Evolutionary conservation across 2,113 vertebrate species (phyloP).

Genomic region (Pomatorhinus ruficollis): DNA sequence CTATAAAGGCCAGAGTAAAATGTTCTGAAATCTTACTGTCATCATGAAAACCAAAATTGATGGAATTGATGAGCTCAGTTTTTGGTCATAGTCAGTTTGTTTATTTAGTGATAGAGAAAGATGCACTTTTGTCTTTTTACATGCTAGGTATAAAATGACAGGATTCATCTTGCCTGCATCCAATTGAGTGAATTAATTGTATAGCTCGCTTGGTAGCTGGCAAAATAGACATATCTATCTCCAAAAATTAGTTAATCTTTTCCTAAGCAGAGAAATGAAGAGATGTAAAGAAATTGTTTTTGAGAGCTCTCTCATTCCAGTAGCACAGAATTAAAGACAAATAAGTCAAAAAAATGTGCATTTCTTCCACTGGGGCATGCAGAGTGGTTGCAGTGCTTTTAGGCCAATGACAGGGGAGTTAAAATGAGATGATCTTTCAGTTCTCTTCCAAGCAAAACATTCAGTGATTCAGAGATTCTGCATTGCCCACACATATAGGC

Average conservation of each 20-base stretch:
- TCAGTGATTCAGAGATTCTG: neutral
- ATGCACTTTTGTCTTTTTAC: neutral
- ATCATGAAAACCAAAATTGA: neutral
- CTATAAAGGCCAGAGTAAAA: neutral
- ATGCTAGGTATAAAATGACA: neutral
- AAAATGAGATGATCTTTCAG: neutral
- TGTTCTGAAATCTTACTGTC: neutral
- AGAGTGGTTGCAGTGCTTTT: neutral
- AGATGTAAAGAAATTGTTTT: neutral
- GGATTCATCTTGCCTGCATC: neutral
- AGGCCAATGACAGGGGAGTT: neutral
- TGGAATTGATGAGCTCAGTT: neutral
- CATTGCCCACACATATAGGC: neutral
- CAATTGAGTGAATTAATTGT: neutral
- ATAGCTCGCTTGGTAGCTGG: neutral
- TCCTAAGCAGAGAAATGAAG: neutral
- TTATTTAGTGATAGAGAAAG: neutral
- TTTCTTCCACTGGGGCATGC: neutral
- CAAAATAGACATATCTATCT: neutral
- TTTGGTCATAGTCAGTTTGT: neutral
- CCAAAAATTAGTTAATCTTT: neutral
- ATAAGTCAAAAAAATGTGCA: neutral
- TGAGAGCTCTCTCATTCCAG: neutral
- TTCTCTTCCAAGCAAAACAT: neutral
- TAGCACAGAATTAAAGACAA: neutral